Conservation (phyloP, 2,113 vertebrate species). For the Pelmatolapia mariae region DNA sequence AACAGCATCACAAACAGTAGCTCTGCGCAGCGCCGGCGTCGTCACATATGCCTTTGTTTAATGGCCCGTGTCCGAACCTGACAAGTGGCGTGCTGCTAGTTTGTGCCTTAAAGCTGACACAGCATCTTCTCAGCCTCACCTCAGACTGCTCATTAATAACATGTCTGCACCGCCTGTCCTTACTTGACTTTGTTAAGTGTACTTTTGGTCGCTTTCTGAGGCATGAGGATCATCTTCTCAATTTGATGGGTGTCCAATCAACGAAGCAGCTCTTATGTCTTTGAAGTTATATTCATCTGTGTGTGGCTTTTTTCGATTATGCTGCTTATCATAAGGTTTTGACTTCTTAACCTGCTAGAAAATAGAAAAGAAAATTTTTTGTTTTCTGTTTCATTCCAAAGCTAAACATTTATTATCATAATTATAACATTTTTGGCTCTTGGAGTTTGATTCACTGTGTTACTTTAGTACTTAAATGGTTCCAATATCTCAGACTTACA, state of each 20-base stretch:
- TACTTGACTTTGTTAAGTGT: not conserved
- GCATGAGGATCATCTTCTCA: not conserved
- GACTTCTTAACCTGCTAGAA: not conserved
- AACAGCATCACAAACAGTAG: not conserved
- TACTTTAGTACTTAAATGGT: rapidly evolving
- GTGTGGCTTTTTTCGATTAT: not conserved
- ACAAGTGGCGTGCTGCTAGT: not conserved
- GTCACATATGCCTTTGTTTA: not conserved
- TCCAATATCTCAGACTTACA: not conserved
- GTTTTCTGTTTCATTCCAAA: not conserved
- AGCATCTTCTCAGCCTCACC: not conserved
- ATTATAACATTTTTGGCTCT: not conserved
- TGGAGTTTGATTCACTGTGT: not conserved
- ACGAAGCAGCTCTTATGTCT: not conserved
- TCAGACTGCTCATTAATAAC: not conserved
- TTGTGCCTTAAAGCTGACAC: not conserved
- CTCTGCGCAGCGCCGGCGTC: not conserved
- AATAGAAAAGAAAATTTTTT: rapidly evolving
- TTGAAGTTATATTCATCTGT: not conserved
- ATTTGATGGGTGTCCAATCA: not conserved
- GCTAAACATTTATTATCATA: not conserved
- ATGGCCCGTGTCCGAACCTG: not conserved
- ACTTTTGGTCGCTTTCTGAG: not conserved
- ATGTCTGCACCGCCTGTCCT: not conserved
- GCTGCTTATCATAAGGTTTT: not conserved